Evolutionary conservation across 2,888 invertebrate species (phyloP).

Genomic region (Drosophila pseudotakahashii): DNA sequence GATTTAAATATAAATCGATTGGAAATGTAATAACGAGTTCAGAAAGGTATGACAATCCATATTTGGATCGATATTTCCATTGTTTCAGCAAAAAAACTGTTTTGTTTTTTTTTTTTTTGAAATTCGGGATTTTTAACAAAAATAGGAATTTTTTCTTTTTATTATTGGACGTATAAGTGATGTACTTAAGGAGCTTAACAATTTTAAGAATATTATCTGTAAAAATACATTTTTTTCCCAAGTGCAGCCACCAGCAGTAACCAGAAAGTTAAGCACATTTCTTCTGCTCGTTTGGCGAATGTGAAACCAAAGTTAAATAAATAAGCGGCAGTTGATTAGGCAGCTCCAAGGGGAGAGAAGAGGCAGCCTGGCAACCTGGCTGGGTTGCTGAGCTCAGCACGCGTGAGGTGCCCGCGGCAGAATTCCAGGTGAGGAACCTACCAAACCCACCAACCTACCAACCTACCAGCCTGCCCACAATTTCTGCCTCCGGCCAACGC

Average conservation of each 20-base stretch:
- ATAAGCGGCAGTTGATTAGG: slow-evolving; percentile 78
- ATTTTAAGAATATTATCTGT: too few species aligned
- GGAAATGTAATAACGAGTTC: too few species aligned
- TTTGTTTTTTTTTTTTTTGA: too few species aligned
- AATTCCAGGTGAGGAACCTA: slow-evolving; percentile 1
- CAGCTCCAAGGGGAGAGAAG: slow-evolving; percentile 8
- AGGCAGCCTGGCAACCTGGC: slow-evolving; percentile 11
- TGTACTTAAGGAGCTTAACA: too few species aligned
- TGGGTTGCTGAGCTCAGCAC: slow-evolving; percentile 44
- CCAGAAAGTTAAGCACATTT: slow-evolving; percentile 43
- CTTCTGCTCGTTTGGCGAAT: slow-evolving; percentile 50
- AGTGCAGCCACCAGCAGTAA: neutral
- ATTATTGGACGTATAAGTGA: too few species aligned
- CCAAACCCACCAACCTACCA: neutral
- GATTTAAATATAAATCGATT: too few species aligned
- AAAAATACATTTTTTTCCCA: too few species aligned
- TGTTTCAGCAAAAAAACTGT: too few species aligned
- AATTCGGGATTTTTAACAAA: too few species aligned
- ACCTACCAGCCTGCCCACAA: slow-evolving; percentile 7
- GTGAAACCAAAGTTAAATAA: slow-evolving; percentile 74
- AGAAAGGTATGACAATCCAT: too few species aligned
- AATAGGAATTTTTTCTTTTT: too few species aligned
- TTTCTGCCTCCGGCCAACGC: slow-evolving; percentile 32
- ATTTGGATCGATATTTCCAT: too few species aligned
- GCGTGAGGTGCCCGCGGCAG: slow-evolving; percentile 57